phyloP scores from a whole-genome alignment of 2,113 vertebrate species.

The Apodemus speciosus region DNA sequence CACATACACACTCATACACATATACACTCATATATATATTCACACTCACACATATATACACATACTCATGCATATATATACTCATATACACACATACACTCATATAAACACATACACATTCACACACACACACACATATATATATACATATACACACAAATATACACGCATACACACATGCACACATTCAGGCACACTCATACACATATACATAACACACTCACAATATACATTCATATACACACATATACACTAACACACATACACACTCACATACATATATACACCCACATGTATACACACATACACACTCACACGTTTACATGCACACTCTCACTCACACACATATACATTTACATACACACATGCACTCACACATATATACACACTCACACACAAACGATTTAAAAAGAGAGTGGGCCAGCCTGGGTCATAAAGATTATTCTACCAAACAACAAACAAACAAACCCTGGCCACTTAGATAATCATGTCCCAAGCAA shows the following conservation, averaged over 20 bases:
- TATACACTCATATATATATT: too few species aligned
- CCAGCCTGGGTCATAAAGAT: neutral
- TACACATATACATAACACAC: neutral
- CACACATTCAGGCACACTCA: neutral
- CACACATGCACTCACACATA: neutral
- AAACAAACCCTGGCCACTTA: neutral
- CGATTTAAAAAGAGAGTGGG: neutral
- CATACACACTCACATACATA: neutral
- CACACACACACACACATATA: neutral
- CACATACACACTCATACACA: too few species aligned
- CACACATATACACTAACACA: neutral
- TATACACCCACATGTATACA: neutral
- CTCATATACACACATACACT: neutral
- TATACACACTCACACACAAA: neutral
- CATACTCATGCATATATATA: neutral
- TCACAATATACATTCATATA: neutral
- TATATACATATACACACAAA: neutral
- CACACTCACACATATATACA: neutral
- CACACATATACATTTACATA: neutral
- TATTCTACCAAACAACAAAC: neutral
- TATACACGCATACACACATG: neutral
- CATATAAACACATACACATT: neutral
- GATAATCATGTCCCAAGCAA: neutral
- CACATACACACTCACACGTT: too few species aligned
- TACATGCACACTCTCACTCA: neutral